Evolutionary conservation across 2,113 vertebrate genomes (phyloP).

Genomic region (Microcebus lehilahytsara): DNA sequence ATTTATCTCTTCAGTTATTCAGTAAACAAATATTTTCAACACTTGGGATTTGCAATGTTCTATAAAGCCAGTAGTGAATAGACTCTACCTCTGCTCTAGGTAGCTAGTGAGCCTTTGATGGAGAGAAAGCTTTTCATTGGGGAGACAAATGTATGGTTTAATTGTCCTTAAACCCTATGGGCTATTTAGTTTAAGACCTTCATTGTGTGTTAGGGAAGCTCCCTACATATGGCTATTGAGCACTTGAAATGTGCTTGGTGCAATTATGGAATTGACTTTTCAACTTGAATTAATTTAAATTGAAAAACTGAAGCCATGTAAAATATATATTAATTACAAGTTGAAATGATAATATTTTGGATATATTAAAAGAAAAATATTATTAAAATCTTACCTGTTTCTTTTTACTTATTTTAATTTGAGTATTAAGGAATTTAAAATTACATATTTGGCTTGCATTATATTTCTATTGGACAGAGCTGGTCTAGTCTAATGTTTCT

Average conservation of each 20-base stretch:
- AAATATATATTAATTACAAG: background rate
- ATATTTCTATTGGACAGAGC: background rate
- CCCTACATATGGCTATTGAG: background rate
- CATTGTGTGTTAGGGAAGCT: background rate
- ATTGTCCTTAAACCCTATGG: background rate
- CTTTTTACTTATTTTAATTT: background rate
- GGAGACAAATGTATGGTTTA: background rate
- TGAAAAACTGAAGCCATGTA: background rate
- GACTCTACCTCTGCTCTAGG: background rate
- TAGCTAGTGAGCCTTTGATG: background rate
- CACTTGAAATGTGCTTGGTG: background rate
- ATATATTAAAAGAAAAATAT: background rate
- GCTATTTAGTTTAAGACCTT: background rate
- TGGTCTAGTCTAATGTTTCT: background rate
- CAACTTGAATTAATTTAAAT: slow-evolving; percentile 31
- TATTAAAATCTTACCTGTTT: background rate
- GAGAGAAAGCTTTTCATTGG: background rate
- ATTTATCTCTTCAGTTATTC: background rate
- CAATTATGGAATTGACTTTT: background rate
- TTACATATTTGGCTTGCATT: background rate
- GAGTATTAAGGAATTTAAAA: background rate
- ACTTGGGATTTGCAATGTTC: background rate
- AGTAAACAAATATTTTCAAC: background rate
- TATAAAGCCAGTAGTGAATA: background rate
- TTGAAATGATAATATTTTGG: slow-evolving; percentile 16